Percentiles rank a stretch among this genome's conserved stretches.
Evolutionary conservation across 1,140 invertebrate genomes (phyloP).

Genomic region (Leucophenga varia): DNA sequence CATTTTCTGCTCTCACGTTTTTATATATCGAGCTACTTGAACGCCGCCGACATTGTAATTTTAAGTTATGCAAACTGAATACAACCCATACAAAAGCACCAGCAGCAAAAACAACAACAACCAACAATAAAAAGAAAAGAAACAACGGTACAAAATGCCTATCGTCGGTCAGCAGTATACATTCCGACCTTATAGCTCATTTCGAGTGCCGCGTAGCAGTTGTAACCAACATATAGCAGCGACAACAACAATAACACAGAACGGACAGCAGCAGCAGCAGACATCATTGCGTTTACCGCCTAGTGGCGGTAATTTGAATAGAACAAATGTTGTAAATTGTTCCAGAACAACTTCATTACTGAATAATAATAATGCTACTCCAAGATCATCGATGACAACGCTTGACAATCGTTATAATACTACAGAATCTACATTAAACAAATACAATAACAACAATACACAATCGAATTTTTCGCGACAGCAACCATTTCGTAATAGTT

Average conservation of each 20-base stretch:
- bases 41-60: too few species aligned
- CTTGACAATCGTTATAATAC: conserved; percentile 4
- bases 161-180: conserved; percentile 50
- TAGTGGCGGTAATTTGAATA: too few species aligned
- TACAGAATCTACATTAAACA: conserved; percentile 10
- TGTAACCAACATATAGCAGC: conserved; percentile 16
- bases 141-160: conserved; percentile 43
- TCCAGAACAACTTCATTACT: too few species aligned
- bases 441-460: conserved; percentile 19
- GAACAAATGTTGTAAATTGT: too few species aligned
- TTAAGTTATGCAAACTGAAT: too few species aligned
- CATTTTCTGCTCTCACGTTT: too few species aligned
- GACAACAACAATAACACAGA: conserved; percentile 21
- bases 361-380: neutral
- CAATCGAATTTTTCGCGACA: conserved; percentile 31
- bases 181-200: conserved; percentile 52
- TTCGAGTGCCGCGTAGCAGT: conserved; percentile 44
- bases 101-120: neutral
- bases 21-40: too few species aligned
- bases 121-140: conserved; percentile 3
- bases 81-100: neutral
- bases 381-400: neutral
- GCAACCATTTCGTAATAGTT: conserved; percentile 42
- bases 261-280: conserved; percentile 1
- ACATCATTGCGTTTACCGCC: too few species aligned